These are phyloP conservation scores for Sinohyriopsis cumingii DNA, from an alignment of 2,888 invertebrate genomes.

Conservation along the genomic window DNA sequence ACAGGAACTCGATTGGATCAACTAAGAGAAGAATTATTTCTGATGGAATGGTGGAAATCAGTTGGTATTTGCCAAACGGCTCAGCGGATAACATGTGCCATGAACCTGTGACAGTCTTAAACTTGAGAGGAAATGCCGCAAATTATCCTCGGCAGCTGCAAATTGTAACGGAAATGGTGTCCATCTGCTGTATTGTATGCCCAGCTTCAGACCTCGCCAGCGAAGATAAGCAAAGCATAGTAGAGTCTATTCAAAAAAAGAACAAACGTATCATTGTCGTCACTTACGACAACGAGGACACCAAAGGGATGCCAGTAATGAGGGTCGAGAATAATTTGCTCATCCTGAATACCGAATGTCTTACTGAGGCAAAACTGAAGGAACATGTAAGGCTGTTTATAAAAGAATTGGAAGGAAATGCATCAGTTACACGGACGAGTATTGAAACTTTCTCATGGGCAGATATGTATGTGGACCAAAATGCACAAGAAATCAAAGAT, in stretches of 20 bases:
- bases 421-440: background rate
- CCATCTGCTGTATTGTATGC: slow-evolving; percentile 3
- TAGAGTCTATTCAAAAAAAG: too few species aligned
- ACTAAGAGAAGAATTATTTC: slow-evolving; percentile 2
- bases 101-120: slow-evolving; percentile 4
- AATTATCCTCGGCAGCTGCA: background rate
- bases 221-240: too few species aligned
- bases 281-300: too few species aligned
- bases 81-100: background rate
- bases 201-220: background rate
- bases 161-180: background rate
- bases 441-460: background rate
- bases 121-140: slow-evolving; percentile 10
- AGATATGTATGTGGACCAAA: background rate
- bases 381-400: background rate
- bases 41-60: slow-evolving; percentile 11
- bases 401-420: background rate
- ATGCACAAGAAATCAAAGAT: background rate
- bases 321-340: too few species aligned
- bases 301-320: too few species aligned
- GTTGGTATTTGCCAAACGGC: slow-evolving; percentile 10
- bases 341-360: too few species aligned
- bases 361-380: too few species aligned
- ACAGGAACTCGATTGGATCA: slow-evolving; percentile 9
- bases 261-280: too few species aligned